phyloP scores from a whole-genome alignment of 2,888 invertebrate genomes.

The Lamproptera curius region DNA sequence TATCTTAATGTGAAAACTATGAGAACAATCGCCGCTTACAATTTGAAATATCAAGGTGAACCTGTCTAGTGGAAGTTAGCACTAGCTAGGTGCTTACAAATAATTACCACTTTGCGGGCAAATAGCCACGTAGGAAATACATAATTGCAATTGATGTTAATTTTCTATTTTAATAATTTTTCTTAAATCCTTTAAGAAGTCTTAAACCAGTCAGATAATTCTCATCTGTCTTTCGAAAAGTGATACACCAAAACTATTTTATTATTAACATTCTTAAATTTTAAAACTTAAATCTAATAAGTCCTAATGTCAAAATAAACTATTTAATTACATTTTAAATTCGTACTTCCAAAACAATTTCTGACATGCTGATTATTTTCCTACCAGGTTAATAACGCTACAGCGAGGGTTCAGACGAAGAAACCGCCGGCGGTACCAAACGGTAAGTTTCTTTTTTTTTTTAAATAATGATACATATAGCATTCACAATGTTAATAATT shows the following conservation, averaged over 20 bases:
- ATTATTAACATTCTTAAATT: no score
- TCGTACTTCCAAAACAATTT: conserved; percentile 31
- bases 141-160: neutral
- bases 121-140: no score
- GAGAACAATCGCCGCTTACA: neutral
- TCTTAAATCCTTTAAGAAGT: no score
- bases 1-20: neutral
- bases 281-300: no score
- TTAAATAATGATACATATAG: conserved; percentile 13
- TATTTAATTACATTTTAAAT: conserved; percentile 1
- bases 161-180: neutral
- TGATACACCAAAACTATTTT: no score
- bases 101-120: neutral
- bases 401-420: conserved; percentile 99
- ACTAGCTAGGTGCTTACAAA: neutral
- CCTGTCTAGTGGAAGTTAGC: neutral
- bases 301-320: no score
- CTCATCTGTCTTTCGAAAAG: no score
- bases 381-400: conserved; percentile 98
- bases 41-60: conserved; percentile 8
- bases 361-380: conserved; percentile 54
- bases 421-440: conserved; percentile 95
- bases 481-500: neutral
- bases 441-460: conserved; percentile 80
- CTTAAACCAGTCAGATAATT: no score